These are phyloP conservation scores for Dendrocincla tyrannina DNA, from an alignment of 2,797 vertebrate genomes.

Conservation along the genomic window DNA sequence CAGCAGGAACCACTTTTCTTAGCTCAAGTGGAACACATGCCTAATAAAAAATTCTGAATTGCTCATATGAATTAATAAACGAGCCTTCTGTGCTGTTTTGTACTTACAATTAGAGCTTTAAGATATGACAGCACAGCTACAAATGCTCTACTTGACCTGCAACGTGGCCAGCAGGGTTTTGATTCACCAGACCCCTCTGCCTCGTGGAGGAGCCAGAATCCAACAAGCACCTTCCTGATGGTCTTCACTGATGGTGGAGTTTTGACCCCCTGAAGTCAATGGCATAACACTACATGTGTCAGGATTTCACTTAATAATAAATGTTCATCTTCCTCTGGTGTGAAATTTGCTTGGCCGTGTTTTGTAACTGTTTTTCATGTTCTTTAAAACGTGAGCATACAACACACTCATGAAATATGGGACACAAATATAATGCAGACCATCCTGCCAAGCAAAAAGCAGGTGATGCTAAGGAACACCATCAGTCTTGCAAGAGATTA, in stretches of 20 bases:
- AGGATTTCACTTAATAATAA: background rate
- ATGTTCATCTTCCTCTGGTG: background rate
- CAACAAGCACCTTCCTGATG: background rate
- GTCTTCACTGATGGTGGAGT: background rate
- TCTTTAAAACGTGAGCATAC: background rate
- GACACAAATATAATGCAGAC: background rate
- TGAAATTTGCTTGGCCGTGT: background rate
- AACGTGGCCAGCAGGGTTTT: background rate
- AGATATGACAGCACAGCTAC: background rate
- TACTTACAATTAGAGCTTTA: background rate
- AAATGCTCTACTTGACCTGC: background rate
- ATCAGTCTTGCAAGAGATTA: background rate
- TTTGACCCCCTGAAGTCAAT: background rate
- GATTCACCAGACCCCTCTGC: background rate
- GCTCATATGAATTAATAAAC: background rate
- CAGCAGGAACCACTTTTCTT: background rate
- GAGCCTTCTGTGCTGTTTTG: background rate
- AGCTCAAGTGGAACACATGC: background rate
- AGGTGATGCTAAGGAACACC: background rate
- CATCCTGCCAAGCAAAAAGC: background rate
- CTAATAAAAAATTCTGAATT: background rate
- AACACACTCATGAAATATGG: background rate
- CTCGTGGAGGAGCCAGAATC: background rate
- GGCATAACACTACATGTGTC: background rate
- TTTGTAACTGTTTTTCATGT: background rate